Evolutionary conservation across 1,140 invertebrate genomes (phyloP), one percentile per base, ranked within the genome.

Genomic region (Sarcophaga bullata): DNA sequence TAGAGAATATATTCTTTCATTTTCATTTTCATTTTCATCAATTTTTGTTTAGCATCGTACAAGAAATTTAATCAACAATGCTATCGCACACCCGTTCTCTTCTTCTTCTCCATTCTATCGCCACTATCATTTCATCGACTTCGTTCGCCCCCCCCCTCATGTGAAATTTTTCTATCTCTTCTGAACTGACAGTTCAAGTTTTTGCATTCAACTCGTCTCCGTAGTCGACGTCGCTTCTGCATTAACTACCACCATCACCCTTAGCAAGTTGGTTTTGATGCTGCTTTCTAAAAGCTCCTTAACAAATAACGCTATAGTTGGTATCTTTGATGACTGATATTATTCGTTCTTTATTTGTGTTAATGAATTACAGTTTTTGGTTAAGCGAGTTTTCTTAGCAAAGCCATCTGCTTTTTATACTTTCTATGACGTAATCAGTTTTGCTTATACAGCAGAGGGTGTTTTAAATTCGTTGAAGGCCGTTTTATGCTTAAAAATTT

Each of bases 1-100:
- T 68, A 68, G 19, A 25, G 19, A 17, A 68, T n/a, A 19, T 68
- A 68, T 68, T 78, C 46, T 76, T 76, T n/a, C 75, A 78, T 78
- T 78, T 78, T 78, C 75, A 78, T 78, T 76, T 76, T n/a, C 75
- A 78, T 78, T 78, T 78, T 78, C 75, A 78, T 78, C 75, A 78
- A 78, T 78, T 78, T 49, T 25, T 50, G 75, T 78, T 17, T 78
- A 50, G 75, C 75, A 50, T 78, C 48, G 75, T 78, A 48, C 75
- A 52, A 78, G 75, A 78, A 78, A 78, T 78, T 78, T 78, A 78
- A 78, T 78, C 75, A 78, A 78, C 49, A 48, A 73, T 50, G n/a
- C 50, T n/a, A n/a, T 15, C 76, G 8, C 76, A 49, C 46, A 13
- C 76, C 9, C 76, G 15, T 6, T 19, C 76, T 49, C 46, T 49